Evolutionary conservation across 1,140 invertebrate species (phyloP).

Genomic region (Drepana arcuata): DNA sequence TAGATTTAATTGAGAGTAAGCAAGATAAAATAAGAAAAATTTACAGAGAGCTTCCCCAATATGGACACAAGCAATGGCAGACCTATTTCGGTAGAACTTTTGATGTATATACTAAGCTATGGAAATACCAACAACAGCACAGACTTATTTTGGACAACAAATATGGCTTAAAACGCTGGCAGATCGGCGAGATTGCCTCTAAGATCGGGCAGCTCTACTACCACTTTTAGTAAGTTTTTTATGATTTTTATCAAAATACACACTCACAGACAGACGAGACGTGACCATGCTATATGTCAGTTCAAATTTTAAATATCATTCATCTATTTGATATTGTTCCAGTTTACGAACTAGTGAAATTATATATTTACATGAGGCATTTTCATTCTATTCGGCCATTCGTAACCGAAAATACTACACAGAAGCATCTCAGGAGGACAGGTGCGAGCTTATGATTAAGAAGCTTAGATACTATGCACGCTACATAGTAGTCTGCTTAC

Average conservation of each 20-base stretch:
- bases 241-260: too few species aligned
- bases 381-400: slow-evolving; percentile 97
- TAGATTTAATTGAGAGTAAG: too few species aligned
- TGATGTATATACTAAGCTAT: slow-evolving; percentile 98
- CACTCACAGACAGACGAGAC: too few species aligned
- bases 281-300: too few species aligned
- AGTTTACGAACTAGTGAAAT: slow-evolving; percentile 96
- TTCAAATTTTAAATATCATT: too few species aligned
- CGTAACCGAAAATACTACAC: slow-evolving; percentile 95
- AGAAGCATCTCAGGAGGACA: slow-evolving; percentile 93
- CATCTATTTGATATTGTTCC: slow-evolving; percentile 30
- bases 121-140: slow-evolving; percentile 99
- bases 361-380: slow-evolving; percentile 96
- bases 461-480: slow-evolving; percentile 96
- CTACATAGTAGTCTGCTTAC: slow-evolving; percentile 96
- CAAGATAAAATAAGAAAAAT: too few species aligned
- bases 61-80: slow-evolving; percentile 98
- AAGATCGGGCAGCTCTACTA: slow-evolving; percentile 99
- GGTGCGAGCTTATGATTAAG: slow-evolving; percentile 97
- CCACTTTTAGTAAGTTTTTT: slow-evolving; percentile 93
- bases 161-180: slow-evolving; percentile 97
- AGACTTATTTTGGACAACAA: slow-evolving; percentile 92
- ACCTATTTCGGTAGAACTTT: slow-evolving; percentile 97
- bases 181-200: slow-evolving; percentile 98
- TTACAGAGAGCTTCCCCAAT: slow-evolving; percentile 93